Conservation (phyloP, 2,113 vertebrate species). For the Potamarius usumacintae region DNA sequence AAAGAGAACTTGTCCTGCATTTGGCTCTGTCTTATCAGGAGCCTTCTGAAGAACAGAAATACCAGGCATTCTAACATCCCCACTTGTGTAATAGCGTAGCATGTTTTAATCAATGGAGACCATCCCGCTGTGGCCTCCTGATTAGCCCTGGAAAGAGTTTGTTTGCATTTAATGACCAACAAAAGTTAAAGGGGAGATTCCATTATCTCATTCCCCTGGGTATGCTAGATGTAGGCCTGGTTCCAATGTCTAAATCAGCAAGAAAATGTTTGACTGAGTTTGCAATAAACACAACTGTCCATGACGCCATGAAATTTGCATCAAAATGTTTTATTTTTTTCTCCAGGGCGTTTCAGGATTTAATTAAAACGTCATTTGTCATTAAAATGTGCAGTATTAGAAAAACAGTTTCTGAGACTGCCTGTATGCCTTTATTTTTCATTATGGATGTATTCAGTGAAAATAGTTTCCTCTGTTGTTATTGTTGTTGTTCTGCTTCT, state of each 20-base stretch:
- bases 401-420: not conserved
- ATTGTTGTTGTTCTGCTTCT: not conserved
- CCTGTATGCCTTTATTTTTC: not conserved
- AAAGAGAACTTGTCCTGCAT: slow-evolving; percentile 65
- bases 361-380: slow-evolving; percentile 14
- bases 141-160: slow-evolving; percentile 37
- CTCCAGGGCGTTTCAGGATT: not conserved
- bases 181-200: slow-evolving; percentile 46
- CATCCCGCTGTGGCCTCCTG: slow-evolving; percentile 42
- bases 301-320: slow-evolving; percentile 16
- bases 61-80: slow-evolving; percentile 52
- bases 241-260: slow-evolving; percentile 32
- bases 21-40: slow-evolving; percentile 64
- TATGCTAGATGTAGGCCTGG: slow-evolving; percentile 19
- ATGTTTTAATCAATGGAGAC: slow-evolving; percentile 47
- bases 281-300: slow-evolving; percentile 34
- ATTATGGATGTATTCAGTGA: not conserved
- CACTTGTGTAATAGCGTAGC: slow-evolving; percentile 52
- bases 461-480: not conserved
- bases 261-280: slow-evolving; percentile 32
- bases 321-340: not conserved
- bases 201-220: slow-evolving; percentile 45
- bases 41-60: slow-evolving; percentile 62
- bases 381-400: not conserved
- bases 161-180: slow-evolving; percentile 45